Evolutionary conservation across 2,797 vertebrate genomes (phyloP).

Genomic region (Propithecus deckenii): DNA sequence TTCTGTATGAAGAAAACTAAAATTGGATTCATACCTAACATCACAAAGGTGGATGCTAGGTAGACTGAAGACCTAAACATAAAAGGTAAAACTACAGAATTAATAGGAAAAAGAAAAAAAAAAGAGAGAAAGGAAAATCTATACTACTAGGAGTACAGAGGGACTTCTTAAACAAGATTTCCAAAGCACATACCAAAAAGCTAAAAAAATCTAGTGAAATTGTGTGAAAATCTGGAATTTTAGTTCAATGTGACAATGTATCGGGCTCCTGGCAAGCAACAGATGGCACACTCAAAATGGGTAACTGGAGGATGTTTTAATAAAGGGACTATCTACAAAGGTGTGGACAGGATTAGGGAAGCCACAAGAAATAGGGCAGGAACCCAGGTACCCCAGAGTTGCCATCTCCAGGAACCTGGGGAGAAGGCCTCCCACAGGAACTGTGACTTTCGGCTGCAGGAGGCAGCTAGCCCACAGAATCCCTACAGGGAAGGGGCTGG

Average conservation of each 20-base stretch:
- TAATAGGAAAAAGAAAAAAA: not conserved
- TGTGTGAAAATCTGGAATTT: not conserved
- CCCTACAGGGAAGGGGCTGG: not conserved
- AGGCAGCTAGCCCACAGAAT: not conserved
- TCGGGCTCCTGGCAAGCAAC: not conserved
- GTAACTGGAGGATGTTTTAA: not conserved
- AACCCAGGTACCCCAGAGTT: not conserved
- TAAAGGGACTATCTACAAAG: not conserved
- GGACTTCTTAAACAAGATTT: not conserved
- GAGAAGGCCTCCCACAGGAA: not conserved
- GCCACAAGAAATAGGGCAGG: not conserved
- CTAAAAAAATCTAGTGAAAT: not conserved
- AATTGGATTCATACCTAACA: not conserved
- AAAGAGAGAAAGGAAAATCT: not conserved
- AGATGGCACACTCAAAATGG: not conserved
- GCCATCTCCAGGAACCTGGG: not conserved
- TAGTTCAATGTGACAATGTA: not conserved
- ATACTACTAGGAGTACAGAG: not conserved
- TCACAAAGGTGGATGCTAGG: not conserved
- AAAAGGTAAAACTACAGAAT: not conserved
- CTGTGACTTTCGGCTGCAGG: not conserved
- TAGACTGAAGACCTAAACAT: not conserved
- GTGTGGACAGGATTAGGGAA: not conserved
- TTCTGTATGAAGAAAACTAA: not conserved
- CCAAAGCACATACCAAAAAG: not conserved